phyloP scores from a whole-genome alignment of 1,140 invertebrate species.

The Zophobas morio region DNA sequence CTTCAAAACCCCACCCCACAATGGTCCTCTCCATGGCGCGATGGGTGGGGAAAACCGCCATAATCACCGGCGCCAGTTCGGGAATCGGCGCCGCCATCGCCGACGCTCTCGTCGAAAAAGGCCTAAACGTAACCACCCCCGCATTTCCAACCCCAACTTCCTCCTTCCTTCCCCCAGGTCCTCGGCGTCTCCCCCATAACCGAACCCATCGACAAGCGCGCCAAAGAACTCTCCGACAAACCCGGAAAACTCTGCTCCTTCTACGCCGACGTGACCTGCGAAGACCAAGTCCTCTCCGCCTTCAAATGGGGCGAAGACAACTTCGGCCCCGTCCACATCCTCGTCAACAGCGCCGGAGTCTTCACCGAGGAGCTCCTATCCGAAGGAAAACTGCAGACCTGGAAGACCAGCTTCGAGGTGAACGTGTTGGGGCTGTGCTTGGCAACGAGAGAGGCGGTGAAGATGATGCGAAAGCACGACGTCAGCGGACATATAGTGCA shows the following conservation, averaged over 20 bases:
- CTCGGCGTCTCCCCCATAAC: constrained; percentile 3
- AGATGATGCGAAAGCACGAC: neutral
- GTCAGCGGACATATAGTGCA: constrained; percentile 46
- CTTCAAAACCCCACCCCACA: too few species aligned
- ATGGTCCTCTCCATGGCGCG: too few species aligned
- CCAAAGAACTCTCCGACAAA: constrained; percentile 13
- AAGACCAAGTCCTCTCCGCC: constrained; percentile 73
- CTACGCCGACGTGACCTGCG: constrained; percentile 65
- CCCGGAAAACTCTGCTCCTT: constrained; percentile 45
- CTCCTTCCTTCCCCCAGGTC: neutral
- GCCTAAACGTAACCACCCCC: too few species aligned
- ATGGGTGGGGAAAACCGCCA: too few species aligned
- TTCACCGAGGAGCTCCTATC: constrained; percentile 52
- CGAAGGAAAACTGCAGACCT: constrained; percentile 68
- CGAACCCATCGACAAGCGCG: constrained; percentile 55
- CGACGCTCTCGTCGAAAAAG: too few species aligned
- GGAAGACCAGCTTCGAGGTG: constrained; percentile 73
- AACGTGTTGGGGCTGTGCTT: constrained; percentile 79
- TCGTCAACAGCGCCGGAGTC: constrained; percentile 1
- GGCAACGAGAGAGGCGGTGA: constrained; percentile 74
- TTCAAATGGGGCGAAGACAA: constrained; percentile 74
- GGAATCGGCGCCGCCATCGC: too few species aligned
- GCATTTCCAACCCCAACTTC: too few species aligned
- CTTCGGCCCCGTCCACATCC: constrained; percentile 74
- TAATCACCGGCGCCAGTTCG: too few species aligned